Base-by-base conservation (phyloP, 2,113 vertebrate species). In the Halcyon malimbica region DNA sequence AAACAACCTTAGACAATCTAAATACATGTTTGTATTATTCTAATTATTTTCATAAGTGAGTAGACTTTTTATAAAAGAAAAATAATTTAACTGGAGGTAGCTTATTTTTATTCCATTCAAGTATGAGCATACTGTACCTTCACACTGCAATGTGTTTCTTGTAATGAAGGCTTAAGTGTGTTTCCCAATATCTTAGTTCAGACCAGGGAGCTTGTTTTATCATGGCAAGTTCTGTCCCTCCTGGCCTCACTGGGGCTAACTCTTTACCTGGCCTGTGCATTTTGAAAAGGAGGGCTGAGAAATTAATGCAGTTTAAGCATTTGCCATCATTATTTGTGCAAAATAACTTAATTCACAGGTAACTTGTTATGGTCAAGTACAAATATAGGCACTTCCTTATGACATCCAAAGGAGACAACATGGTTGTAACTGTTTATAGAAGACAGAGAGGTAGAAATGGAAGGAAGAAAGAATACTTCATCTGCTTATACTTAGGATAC, bases 311-410 rank as follows among this genome's bases (percentile, higher is more conserved):
- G 35, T 73, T 87, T n/a, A 90, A 69, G 5, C 9, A 65, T 69
- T 94, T 80, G 20, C 6, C 11, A 11, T 77, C 54, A 65, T 28
- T 0, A 0, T 26, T 28, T 44, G 8, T 44, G 16, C 42, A 73
- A 50, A 80, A 44, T 69, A 80, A 76, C 14, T 90, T 71, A 81
- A 41, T 44, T 85, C 39, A 33, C 29, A 65, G 51, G 60, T 71
- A 75, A 70, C 18, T 50, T 65, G 13, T 75, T 63, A 28, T 11
- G 17, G 9, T 76, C 67, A 73, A 53, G 16, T 31, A n/a, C 14
- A 92, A 88, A 90, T 75, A 26, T 25, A 70, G 69, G 41, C 24
- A 67, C 14, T 92, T 83, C 42, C 8, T 78, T 21, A 15, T 0
- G 2, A 54, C 68, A 73, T 14, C 12, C 2, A 4, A 84, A 85